Evolutionary conservation across 2,888 invertebrate genomes (phyloP).

Genomic region (Rhimphoctona megacephalus): DNA sequence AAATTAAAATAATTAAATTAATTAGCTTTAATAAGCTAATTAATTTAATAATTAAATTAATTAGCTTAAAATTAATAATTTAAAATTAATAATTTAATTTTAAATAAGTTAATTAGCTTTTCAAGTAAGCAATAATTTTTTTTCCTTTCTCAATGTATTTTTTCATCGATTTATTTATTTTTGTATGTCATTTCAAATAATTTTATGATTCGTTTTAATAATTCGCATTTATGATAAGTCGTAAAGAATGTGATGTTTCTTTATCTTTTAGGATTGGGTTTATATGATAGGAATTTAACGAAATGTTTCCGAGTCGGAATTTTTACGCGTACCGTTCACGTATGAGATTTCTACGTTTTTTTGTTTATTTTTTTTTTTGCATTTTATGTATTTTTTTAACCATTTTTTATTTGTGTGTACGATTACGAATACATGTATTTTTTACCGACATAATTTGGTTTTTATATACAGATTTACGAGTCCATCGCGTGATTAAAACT

Average conservation of each 20-base stretch:
- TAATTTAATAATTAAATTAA: no score
- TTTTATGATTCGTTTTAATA: neutral
- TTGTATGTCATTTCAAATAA: no score
- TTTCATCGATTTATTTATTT: no score
- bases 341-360: neutral
- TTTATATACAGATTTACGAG: neutral
- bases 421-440: neutral
- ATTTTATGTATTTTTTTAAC: neutral
- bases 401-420: neutral
- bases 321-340: neutral
- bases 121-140: no score
- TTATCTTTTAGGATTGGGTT: neutral
- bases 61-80: no score
- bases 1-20: no score
- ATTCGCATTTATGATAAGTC: neutral
- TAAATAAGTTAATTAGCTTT: no score
- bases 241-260: no score
- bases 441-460: neutral
- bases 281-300: neutral
- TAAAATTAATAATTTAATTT: no score
- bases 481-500: neutral
- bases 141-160: no score
- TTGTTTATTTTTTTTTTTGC: neutral
- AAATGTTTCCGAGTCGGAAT: neutral
- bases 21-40: no score